Percentiles rank a stretch among this genome's conserved stretches.
These are phyloP conservation scores for Lophotriccus pileatus DNA, from an alignment of 2,797 vertebrate species.

Conservation along the genomic window DNA sequence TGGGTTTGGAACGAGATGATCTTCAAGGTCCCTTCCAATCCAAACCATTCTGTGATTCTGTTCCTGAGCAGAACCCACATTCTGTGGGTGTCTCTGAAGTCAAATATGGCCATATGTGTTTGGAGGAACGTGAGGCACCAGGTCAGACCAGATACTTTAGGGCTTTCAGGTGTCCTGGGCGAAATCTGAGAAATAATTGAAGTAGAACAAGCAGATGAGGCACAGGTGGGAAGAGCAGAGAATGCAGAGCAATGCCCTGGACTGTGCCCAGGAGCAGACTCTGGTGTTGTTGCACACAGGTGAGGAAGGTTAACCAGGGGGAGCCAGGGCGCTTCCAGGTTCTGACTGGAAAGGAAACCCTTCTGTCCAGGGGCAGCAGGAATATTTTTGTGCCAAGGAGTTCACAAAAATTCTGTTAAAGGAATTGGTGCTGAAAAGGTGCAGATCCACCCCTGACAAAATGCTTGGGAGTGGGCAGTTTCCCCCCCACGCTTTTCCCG, in stretches of 20 bases:
- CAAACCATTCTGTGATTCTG: background rate
- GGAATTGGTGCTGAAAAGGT: background rate
- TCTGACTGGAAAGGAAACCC: background rate
- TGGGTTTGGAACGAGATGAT: background rate
- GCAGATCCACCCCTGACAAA: background rate
- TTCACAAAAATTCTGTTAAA: background rate
- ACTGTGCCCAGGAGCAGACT: background rate
- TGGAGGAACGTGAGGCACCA: background rate
- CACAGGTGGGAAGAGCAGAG: background rate
- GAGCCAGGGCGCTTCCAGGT: background rate
- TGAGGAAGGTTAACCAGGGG: background rate
- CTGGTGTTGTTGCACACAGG: background rate
- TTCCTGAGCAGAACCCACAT: background rate
- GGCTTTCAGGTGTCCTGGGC: background rate
- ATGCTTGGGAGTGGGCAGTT: rapidly evolving
- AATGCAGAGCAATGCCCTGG: background rate
- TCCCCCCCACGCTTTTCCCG: background rate
- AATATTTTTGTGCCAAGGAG: too few species aligned
- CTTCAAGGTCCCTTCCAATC: background rate
- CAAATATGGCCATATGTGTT: rapidly evolving
- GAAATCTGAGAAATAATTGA: background rate
- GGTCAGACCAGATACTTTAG: background rate
- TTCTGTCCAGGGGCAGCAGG: rapidly evolving
- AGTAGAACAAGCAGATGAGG: background rate
- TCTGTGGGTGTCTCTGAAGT: background rate